A percentile compares a stretch with the other conserved stretches of the same genome.
Conservation (phyloP, 2,888 invertebrate genomes). For the Xestoiulus laeticollis region DNA sequence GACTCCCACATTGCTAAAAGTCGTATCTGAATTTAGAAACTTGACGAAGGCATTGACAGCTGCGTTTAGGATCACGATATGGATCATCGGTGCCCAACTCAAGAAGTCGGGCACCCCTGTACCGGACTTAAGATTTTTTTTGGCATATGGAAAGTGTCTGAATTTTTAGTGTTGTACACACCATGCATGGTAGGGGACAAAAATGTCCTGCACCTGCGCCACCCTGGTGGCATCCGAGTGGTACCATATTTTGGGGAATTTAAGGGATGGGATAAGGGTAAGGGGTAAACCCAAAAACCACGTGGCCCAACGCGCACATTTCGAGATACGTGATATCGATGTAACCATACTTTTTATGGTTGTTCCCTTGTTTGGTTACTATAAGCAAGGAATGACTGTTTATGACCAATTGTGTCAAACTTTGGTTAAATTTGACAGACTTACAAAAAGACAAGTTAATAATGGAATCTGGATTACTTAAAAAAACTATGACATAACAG, state of each 20-base stretch:
- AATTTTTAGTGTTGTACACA: neutral
- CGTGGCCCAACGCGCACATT: neutral
- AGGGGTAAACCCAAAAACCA: neutral
- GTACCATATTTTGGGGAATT: neutral
- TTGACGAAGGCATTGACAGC: conserved; percentile 4
- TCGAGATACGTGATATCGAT: neutral
- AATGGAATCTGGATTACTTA: no score
- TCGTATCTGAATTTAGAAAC: neutral
- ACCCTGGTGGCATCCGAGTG: neutral
- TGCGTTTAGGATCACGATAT: neutral
- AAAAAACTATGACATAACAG: neutral
- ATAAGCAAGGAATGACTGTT: no score
- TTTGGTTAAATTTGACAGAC: no score
- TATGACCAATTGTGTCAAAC: no score
- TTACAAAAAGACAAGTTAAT: no score
- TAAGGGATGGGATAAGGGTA: neutral
- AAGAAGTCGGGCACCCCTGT: neutral
- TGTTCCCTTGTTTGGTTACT: no score
- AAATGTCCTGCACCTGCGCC: neutral
- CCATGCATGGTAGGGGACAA: neutral
- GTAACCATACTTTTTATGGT: no score
- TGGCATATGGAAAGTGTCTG: conserved; percentile 6
- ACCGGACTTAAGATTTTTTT: neutral
- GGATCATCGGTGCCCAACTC: neutral
- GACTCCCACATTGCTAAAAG: neutral